Conservation (phyloP, 2,113 vertebrate genomes). For the Scomber colias region DNA sequence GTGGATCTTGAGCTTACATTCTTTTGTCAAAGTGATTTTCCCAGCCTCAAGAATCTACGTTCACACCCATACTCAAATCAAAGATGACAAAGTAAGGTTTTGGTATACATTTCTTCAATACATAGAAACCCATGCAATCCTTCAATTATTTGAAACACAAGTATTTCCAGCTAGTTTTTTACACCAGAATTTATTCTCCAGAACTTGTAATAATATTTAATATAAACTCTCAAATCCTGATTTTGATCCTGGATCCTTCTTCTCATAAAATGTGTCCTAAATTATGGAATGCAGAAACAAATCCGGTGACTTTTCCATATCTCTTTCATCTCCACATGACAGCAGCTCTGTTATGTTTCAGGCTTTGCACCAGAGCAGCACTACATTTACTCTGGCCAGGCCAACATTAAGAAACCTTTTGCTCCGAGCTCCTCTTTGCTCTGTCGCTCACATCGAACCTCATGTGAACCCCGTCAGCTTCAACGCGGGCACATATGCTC, state of each 20-base stretch:
- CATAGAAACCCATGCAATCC: too few relatives aligned
- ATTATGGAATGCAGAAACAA: neutral
- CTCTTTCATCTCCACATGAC: slow-evolving; percentile 2
- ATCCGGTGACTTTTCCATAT: neutral
- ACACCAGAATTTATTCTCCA: too few relatives aligned
- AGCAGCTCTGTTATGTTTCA: neutral
- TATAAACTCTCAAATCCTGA: too few relatives aligned
- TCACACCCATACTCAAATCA: too few relatives aligned
- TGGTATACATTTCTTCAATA: too few relatives aligned
- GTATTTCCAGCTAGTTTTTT: too few relatives aligned
- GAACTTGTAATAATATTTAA: too few relatives aligned
- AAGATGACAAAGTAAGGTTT: too few relatives aligned
- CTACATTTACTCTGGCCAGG: slow-evolving; percentile 37
- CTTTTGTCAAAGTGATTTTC: too few relatives aligned
- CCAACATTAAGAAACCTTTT: slow-evolving; percentile 1
- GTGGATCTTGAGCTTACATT: too few relatives aligned
- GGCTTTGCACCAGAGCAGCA: neutral
- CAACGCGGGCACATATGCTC: slow-evolving; percentile 21
- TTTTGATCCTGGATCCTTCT: neutral
- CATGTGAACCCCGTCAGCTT: slow-evolving; percentile 28
- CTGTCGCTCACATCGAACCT: slow-evolving; percentile 10
- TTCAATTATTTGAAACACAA: too few relatives aligned
- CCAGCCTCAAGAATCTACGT: too few relatives aligned
- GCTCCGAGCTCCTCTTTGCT: slow-evolving; percentile 13
- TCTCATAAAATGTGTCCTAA: neutral